These are phyloP conservation scores for Mylabris sibirica DNA, from an alignment of 2,888 invertebrate genomes.

Conservation along the genomic window DNA sequence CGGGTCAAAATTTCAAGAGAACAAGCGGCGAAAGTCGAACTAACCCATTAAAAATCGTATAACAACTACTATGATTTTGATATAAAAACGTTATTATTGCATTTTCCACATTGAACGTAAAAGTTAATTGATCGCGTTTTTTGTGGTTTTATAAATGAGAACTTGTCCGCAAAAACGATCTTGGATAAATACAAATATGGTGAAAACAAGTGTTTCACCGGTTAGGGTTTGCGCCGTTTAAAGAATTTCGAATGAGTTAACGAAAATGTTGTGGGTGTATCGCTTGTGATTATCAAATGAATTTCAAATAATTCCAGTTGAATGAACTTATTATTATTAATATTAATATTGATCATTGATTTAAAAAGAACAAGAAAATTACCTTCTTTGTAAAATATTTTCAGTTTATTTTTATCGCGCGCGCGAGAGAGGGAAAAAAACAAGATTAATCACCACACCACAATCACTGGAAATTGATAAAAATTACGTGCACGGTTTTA, in stretches of 20 bases:
- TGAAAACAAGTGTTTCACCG: neutral
- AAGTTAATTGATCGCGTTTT: too few relatives aligned
- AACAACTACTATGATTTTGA: too few relatives aligned
- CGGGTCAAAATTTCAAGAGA: neutral
- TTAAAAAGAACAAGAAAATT: neutral
- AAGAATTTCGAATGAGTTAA: neutral
- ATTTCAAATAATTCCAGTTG: constrained; percentile 13
- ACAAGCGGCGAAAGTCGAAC: neutral
- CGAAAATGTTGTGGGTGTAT: constrained; percentile 12
- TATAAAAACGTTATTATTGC: too few relatives aligned
- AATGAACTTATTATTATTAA: constrained; percentile 1
- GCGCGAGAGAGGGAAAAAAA: neutral
- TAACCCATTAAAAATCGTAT: neutral
- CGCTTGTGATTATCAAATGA: neutral
- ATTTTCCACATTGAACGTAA: too few relatives aligned
- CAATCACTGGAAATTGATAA: neutral
- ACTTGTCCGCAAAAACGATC: constrained; percentile 6
- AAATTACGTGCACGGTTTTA: constrained; percentile 22
- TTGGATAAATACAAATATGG: constrained; percentile 7
- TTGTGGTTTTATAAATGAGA: too few relatives aligned
- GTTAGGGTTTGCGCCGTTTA: neutral
- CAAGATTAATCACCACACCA: constrained; percentile 11
- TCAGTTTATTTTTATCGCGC: neutral
- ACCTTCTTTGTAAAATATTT: neutral
- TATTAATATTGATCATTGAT: neutral